Conservation (phyloP, 2,113 vertebrate species). For the Martes martes region DNA sequence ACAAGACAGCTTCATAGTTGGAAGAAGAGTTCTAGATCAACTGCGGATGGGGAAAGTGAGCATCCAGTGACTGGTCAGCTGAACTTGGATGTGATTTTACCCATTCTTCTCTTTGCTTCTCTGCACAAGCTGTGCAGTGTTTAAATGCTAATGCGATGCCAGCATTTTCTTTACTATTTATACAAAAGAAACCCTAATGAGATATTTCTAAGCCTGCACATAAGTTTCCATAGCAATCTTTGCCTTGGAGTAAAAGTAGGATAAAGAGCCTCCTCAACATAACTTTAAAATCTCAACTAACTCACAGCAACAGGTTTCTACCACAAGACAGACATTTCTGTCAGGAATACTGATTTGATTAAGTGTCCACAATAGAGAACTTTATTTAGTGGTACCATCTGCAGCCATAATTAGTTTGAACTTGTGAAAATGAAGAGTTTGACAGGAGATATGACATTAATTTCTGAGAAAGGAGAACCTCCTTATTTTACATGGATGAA, state of each 20-base stretch:
- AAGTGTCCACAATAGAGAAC: constrained; percentile 38
- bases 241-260: constrained; percentile 51
- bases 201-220: constrained; percentile 29
- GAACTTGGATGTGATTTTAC: neutral
- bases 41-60: neutral
- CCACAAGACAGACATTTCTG: constrained; percentile 10
- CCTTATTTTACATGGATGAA: constrained; percentile 20
- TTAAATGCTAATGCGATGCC: neutral
- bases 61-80: neutral
- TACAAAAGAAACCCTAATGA: constrained; percentile 48
- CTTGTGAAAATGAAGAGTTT: constrained; percentile 61
- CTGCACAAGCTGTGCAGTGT: neutral
- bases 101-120: neutral
- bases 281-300: constrained; percentile 39
- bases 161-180: constrained; percentile 39
- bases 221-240: constrained; percentile 51
- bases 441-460: constrained; percentile 21
- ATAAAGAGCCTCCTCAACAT: constrained; percentile 27
- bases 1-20: neutral
- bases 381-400: constrained; percentile 59
- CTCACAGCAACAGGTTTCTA: constrained; percentile 43
- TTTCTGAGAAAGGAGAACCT: constrained; percentile 28
- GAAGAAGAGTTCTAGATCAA: neutral
- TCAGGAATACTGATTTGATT: constrained; percentile 50
- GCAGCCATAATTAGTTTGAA: constrained; percentile 63